Percentiles rank a stretch among this genome's conserved stretches.
Conservation (phyloP, 2,888 invertebrate species). For the Andrena minutula region DNA sequence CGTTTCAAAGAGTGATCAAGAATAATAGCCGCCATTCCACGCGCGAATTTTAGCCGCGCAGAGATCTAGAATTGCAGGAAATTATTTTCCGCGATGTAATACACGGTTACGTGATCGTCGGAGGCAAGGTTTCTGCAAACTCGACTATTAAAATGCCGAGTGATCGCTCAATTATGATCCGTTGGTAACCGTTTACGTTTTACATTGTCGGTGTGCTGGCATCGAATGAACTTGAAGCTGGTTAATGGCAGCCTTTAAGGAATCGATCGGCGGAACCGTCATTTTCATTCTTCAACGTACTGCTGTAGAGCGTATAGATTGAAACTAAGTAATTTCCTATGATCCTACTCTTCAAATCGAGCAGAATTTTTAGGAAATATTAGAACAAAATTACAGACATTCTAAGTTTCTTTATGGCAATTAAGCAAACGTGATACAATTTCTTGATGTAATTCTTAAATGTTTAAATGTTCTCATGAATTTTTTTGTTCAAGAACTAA, state of each 20-base stretch:
- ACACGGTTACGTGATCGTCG: constrained; percentile 22
- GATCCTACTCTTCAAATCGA: background rate
- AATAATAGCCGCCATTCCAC: background rate
- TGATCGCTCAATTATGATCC: constrained; percentile 52
- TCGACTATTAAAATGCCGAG: constrained; percentile 16
- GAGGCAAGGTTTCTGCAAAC: constrained; percentile 30
- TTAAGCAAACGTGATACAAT: no score
- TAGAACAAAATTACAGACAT: no score
- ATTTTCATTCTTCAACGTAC: background rate
- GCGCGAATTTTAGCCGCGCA: constrained; percentile 8
- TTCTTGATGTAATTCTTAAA: no score
- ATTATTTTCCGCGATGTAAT: constrained; percentile 27
- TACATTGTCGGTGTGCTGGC: background rate
- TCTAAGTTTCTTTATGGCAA: no score
- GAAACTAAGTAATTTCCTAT: background rate
- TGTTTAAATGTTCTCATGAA: no score
- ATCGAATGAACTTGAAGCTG: constrained; percentile 17
- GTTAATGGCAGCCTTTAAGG: background rate
- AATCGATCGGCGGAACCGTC: background rate
- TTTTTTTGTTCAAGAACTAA: no score
- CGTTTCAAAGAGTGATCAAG: background rate
- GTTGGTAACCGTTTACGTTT: constrained; percentile 13
- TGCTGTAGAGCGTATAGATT: background rate
- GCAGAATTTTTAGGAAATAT: background rate
- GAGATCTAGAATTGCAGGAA: constrained; percentile 3